These are phyloP conservation scores for Leptinotarsa lineolata DNA, from an alignment of 1,140 invertebrate species.

Conservation along the genomic window DNA sequence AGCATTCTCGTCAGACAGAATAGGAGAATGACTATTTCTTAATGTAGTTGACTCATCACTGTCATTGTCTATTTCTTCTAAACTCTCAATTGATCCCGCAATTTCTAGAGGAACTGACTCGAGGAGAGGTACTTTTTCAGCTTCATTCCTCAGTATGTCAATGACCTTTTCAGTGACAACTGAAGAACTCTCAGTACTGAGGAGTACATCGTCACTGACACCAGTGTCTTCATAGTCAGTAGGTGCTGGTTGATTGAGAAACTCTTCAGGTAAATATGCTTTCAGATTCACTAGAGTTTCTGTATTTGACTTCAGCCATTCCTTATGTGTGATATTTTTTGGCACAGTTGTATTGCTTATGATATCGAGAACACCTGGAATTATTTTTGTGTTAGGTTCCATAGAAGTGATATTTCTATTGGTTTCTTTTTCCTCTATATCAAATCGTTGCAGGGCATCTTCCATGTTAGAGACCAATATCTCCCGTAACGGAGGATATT, in stretches of 20 bases:
- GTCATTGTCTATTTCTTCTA: slow-evolving; percentile 43
- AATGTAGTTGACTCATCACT: slow-evolving; percentile 48
- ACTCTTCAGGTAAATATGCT: slow-evolving; percentile 39
- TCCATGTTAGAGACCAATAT: slow-evolving; percentile 38
- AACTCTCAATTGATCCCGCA: slow-evolving; percentile 43
- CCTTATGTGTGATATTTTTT: slow-evolving; percentile 32
- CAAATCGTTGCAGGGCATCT: slow-evolving; percentile 29
- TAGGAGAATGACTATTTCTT: slow-evolving; percentile 33
- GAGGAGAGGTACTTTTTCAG: not conserved
- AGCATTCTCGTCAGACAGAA: slow-evolving; percentile 45
- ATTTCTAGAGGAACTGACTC: slow-evolving; percentile 10
- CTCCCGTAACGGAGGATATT: slow-evolving; percentile 55
- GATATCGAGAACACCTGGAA: slow-evolving; percentile 44
- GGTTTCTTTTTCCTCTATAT: slow-evolving; percentile 30
- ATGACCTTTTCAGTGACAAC: slow-evolving; percentile 1
- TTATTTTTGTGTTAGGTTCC: slow-evolving; percentile 37
- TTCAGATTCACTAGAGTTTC: slow-evolving; percentile 31
- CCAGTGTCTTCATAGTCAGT: slow-evolving; percentile 36
- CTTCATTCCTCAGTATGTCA: not conserved
- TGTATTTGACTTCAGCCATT: slow-evolving; percentile 42
- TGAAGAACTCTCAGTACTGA: not conserved
- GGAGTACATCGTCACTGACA: not conserved
- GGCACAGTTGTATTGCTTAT: slow-evolving; percentile 37
- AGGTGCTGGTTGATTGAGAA: slow-evolving; percentile 39
- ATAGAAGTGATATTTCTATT: slow-evolving; percentile 12